Evolutionary conservation across 2,113 vertebrate genomes (phyloP).

Genomic region (Gadus chalcogrammus): DNA sequence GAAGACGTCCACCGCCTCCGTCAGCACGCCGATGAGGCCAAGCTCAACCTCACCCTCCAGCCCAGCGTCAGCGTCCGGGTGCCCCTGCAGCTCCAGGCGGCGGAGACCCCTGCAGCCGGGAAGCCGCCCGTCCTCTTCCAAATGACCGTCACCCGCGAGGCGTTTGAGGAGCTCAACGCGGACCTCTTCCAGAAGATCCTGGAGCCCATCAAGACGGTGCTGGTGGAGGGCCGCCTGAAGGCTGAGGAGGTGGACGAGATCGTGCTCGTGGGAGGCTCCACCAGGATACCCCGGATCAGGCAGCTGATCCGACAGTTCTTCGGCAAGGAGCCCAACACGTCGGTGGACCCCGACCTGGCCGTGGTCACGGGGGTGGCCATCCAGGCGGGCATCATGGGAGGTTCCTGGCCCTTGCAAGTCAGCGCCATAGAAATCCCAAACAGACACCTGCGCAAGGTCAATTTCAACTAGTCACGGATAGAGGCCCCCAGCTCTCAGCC

Average conservation of each 20-base stretch:
- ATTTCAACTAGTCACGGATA: slow-evolving; percentile 78
- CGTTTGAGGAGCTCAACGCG: slow-evolving; percentile 87
- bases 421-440: slow-evolving; percentile 96
- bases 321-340: slow-evolving; percentile 92
- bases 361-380: slow-evolving; percentile 93
- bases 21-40: slow-evolving; percentile 87
- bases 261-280: slow-evolving; percentile 94
- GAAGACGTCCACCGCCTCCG: slow-evolving; percentile 89
- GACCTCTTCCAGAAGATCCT: slow-evolving; percentile 97
- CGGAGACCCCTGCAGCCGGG: not conserved
- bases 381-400: slow-evolving; percentile 93
- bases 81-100: slow-evolving; percentile 67
- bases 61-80: slow-evolving; percentile 68
- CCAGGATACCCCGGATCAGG: slow-evolving; percentile 89
- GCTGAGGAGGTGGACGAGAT: slow-evolving; percentile 90
- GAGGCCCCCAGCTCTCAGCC: not conserved
- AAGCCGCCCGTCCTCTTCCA: slow-evolving; percentile 73
- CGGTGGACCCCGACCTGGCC: slow-evolving; percentile 91
- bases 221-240: slow-evolving; percentile 81
- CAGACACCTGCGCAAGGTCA: slow-evolving; percentile 89
- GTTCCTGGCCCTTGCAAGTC: slow-evolving; percentile 96
- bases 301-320: slow-evolving; percentile 88
- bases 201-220: slow-evolving; percentile 82
- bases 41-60: slow-evolving; percentile 86
- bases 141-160: slow-evolving; percentile 75